phyloP scores from a whole-genome alignment of 2,888 invertebrate species.

The Kryphioiulus occultus region DNA sequence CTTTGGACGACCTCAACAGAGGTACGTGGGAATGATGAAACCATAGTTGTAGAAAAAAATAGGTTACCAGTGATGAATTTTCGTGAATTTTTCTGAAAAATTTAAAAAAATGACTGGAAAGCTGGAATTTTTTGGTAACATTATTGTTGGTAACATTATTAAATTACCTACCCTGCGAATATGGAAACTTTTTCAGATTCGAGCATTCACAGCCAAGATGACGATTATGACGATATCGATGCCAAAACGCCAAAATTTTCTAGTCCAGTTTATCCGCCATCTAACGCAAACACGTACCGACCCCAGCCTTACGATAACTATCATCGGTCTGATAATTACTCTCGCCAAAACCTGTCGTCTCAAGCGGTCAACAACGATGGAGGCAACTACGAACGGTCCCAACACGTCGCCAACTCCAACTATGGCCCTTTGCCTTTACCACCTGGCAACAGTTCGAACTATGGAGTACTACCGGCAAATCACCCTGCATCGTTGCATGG shows the following conservation, averaged over 20 bases:
- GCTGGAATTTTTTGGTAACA: too few species aligned
- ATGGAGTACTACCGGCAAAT: constrained; percentile 18
- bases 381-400: constrained; percentile 28
- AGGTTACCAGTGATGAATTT: too few species aligned
- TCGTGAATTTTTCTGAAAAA: too few species aligned
- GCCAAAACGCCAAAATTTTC: constrained; percentile 51
- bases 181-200: constrained; percentile 47
- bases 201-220: constrained; percentile 53
- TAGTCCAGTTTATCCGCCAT: constrained; percentile 27
- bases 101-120: too few species aligned
- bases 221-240: constrained; percentile 53
- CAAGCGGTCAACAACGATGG: constrained; percentile 13
- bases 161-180: too few species aligned
- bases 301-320: constrained; percentile 41
- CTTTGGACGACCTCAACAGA: constrained; percentile 56
- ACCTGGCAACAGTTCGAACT: constrained; percentile 10
- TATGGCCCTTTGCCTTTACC: constrained; percentile 53
- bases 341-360: not conserved
- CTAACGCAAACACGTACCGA: not conserved
- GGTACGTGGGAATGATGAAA: constrained; percentile 53
- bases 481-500: constrained; percentile 45
- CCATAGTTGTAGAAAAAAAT: too few species aligned
- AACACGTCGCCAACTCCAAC: constrained; percentile 51
- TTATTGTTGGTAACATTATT: too few species aligned
- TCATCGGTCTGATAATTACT: not conserved